phyloP scores from a whole-genome alignment of 1,140 invertebrate genomes.

The Lepidurus arcticus region DNA sequence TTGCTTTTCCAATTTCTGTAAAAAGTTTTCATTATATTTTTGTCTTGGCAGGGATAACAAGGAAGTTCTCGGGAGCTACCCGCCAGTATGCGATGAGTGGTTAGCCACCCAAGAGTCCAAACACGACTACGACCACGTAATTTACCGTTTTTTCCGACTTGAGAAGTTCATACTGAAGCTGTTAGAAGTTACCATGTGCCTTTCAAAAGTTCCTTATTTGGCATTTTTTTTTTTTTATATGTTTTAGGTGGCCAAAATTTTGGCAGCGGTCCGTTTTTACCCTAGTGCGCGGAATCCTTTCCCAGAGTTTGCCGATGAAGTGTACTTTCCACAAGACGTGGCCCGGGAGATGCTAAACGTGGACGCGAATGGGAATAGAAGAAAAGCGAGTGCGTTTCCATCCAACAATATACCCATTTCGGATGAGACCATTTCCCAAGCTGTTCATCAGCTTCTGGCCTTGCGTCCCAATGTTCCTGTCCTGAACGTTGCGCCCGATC shows the following conservation, averaged over 20 bases:
- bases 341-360: slow-evolving; percentile 23
- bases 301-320: slow-evolving; percentile 64
- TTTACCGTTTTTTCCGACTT: not conserved
- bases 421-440: slow-evolving; percentile 2
- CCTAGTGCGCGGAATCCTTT: slow-evolving; percentile 60
- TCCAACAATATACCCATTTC: not conserved
- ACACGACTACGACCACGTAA: slow-evolving; percentile 7
- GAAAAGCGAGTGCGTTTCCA: not conserved
- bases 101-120: slow-evolving; percentile 17
- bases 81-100: slow-evolving; percentile 30
- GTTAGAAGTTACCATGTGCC: not conserved
- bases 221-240: not conserved
- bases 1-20: not conserved
- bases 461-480: not conserved
- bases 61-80: slow-evolving; percentile 38
- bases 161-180: slow-evolving; percentile 32
- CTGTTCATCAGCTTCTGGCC: not conserved
- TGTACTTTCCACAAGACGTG: slow-evolving; percentile 63
- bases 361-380: not conserved
- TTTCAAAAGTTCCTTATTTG: slow-evolving; percentile 34
- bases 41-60: not conserved
- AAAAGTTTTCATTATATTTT: not conserved
- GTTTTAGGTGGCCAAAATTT: slow-evolving; percentile 54
- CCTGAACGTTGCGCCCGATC: not conserved
- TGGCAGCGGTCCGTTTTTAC: slow-evolving; percentile 71